Conservation (phyloP, 2,888 invertebrate species). For the Drosophila koepferae region DNA sequence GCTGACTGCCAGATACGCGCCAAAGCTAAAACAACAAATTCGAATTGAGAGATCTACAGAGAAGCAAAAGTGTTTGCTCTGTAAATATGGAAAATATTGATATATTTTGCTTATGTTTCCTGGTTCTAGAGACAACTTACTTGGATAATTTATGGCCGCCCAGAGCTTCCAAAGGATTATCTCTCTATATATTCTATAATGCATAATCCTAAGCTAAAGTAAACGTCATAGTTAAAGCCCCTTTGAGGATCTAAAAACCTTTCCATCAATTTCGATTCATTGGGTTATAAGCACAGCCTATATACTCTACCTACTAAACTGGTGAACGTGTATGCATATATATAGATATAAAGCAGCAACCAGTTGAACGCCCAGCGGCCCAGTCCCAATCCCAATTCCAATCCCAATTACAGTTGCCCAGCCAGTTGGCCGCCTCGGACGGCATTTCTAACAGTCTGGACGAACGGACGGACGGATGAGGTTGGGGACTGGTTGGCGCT, state of each 20-base stretch:
- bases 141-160: too few species aligned
- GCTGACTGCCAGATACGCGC: background rate
- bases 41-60: background rate
- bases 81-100: too few species aligned
- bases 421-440: conserved; percentile 59
- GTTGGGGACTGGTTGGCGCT: conserved; percentile 60
- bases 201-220: too few species aligned
- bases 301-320: background rate
- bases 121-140: too few species aligned
- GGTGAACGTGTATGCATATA: background rate
- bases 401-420: conserved; percentile 29
- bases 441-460: conserved; percentile 39
- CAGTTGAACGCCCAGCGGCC: conserved; percentile 46
- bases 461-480: conserved; percentile 14
- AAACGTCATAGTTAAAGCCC: too few species aligned
- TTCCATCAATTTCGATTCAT: too few species aligned
- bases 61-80: too few species aligned
- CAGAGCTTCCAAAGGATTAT: too few species aligned
- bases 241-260: too few species aligned
- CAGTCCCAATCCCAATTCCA: conserved; percentile 30
- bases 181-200: too few species aligned
- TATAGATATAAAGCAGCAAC: conserved; percentile 34
- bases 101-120: too few species aligned
- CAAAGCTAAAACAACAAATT: background rate
- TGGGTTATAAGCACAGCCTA: background rate